Evolutionary conservation across 2,113 vertebrate species (phyloP), one percentile per base, ranked within the genome.

Genomic region (Apteryx mantelli): DNA sequence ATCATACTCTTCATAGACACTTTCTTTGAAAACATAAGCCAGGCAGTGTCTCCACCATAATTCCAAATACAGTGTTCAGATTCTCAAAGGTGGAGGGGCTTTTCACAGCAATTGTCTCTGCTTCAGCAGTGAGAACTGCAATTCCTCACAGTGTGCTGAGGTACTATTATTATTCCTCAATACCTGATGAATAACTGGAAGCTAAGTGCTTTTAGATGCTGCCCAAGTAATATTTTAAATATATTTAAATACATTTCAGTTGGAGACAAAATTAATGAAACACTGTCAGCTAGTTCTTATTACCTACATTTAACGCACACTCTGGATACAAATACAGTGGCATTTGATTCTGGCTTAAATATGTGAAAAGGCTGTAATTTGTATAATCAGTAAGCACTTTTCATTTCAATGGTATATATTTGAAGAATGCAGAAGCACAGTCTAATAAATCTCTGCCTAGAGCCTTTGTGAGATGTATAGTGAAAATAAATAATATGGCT

Each of bases 151-250:
- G 53, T 92, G 40, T 74, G 78, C 88, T 70, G 32, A 7, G 2
- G 30, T 83, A 70, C 87, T 97, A 76, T 93, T 96, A 95, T 95
- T 96, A 94, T 93, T 56, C 46, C 79, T 68, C 71, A 88, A 71
- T 71, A 81, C 76, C 58, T 91, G 82, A 78, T 79, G 81, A 94
- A 82, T 96, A 97, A 95, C 91, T 85, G 9, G 2, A 95, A 94
- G 84, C 55, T 40, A 83, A 93, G 75, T 64, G 61, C 32, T 82
- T 69, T 89, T 77, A 86, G 64, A 91, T 63, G 58, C 75, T 94
- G 87, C 68, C 71, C 63, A 92, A 95, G 30, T 70, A 94, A 94
- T 89, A 88, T 68, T 91, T 97, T 91, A 85, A 58, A 16, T 56
- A 14, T 87, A 93, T 89, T 92, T 97, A 89, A 77, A 89, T 34